Evolutionary conservation across 2,888 invertebrate genomes (phyloP).

Genomic region (Hyposoter didymator): DNA sequence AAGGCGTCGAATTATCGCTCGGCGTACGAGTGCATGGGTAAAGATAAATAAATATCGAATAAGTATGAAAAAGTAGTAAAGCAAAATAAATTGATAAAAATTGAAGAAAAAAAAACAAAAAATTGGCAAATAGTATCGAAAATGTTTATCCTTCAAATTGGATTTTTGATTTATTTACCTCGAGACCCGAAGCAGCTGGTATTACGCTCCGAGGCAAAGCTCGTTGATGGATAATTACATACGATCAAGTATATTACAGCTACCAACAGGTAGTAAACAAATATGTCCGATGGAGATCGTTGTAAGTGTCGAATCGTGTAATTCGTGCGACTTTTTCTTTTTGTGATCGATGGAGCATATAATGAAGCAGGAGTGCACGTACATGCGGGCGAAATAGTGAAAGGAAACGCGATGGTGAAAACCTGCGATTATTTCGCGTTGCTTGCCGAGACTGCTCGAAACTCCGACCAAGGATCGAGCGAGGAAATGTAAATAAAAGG

Average conservation of each 20-base stretch:
- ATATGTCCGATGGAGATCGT: neutral
- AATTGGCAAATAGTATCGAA: too few relatives aligned
- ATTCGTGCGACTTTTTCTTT: constrained; percentile 8
- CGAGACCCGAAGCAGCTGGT: neutral
- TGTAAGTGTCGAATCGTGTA: neutral
- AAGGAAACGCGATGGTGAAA: constrained; percentile 62
- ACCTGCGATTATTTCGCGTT: constrained; percentile 54
- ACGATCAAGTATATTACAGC: neutral
- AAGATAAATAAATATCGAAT: neutral
- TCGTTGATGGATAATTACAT: constrained; percentile 5
- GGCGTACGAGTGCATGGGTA: constrained; percentile 27
- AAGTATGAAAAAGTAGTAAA: neutral
- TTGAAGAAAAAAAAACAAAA: neutral
- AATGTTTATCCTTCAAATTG: too few relatives aligned
- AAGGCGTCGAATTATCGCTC: constrained; percentile 49
- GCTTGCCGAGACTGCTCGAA: neutral
- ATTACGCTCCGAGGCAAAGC: neutral
- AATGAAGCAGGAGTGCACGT: neutral
- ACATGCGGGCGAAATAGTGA: constrained; percentile 49
- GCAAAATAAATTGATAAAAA: neutral
- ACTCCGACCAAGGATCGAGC: constrained; percentile 28
- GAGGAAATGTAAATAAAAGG: neutral
- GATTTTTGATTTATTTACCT: neutral
- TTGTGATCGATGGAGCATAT: constrained; percentile 4
- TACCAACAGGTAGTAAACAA: constrained; percentile 17